A percentile compares a stretch with the other conserved stretches of the same genome.
Conservation (phyloP, 2,888 invertebrate genomes). For the Saturnia pavonia region DNA sequence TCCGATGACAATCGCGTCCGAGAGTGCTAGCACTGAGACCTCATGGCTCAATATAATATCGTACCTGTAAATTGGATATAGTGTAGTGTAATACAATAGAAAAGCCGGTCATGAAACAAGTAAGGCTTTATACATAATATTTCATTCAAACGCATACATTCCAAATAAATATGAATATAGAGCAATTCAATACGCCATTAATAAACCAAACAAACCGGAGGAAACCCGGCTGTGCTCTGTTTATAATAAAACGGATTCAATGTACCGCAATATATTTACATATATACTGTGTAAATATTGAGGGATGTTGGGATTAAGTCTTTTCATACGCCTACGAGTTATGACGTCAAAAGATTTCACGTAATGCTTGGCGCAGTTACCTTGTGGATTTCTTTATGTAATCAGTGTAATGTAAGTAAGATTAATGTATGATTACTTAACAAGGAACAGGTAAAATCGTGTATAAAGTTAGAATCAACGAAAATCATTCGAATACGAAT, state of each 20-base stretch:
- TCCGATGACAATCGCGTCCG: neutral
- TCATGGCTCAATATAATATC: neutral
- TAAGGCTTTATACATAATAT: neutral
- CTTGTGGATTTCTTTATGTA: constrained; percentile 1
- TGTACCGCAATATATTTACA: neutral
- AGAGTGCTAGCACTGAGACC: neutral
- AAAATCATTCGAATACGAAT: neutral
- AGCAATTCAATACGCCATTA: constrained; percentile 11
- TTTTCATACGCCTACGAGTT: constrained; percentile 13
- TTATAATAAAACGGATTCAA: constrained; percentile 4
- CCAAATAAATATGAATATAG: neutral
- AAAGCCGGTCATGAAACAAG: neutral
- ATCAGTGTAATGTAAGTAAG: neutral
- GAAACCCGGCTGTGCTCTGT: constrained; percentile 1
- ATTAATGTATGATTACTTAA: neutral
- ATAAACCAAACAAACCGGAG: constrained; percentile 12
- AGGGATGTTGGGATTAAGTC: neutral
- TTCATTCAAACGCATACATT: neutral
- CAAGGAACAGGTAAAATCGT: neutral
- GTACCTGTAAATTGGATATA: neutral
- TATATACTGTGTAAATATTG: constrained; percentile 1
- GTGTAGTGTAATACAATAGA: too few relatives aligned
- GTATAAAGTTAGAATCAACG: neutral
- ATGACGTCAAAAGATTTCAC: constrained; percentile 1
- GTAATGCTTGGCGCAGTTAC: constrained; percentile 1